Evolutionary conservation across 64 coral and sea anemone species (phyloP), one percentile per base, ranked within the genome.

Genomic region (Montipora foliosa): DNA sequence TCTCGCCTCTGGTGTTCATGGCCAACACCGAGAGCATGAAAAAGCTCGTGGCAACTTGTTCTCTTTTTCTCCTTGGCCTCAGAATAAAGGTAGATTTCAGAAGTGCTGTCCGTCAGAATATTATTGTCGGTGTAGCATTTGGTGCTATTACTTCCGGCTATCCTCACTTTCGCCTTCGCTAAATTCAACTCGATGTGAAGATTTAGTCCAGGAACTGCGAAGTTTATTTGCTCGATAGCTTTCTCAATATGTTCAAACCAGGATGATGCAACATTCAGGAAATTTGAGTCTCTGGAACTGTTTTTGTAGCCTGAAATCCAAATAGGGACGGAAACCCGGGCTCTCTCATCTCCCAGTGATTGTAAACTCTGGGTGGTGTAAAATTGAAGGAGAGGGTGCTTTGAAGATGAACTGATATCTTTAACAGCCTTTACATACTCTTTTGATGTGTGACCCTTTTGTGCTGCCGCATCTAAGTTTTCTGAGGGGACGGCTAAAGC

Each of bases 1-100:
- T 78, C 76, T 78, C 12, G 76, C 5, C 76, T 46, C 47, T 78
- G 76, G 44, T 78, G 76, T 8, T 78, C 76, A 50, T 78, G 76
- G 5, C 47, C 45, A 78, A 78, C 3, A 4, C 76, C 76, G 15
- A 78, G 76, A 50, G 76, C 76, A 47, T 50, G 76, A 3, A 78
- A 11, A 78, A 78, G 76, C 47, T 78, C 76, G 7, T 49, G 76
- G 44, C 76, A 78, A 16, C 76, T 78, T 24, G 68, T 24, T 21
- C 68, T 24, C 68, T 71, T 71, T 71, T 24, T 71, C 1, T 76
- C 44, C 2, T 45, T 46, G 6, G 6, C 5, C 4, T 12, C 24
- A 15, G 68, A 6, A 24, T 47, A 10, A 4, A 76, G 74, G 74
- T 76, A 76, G 8, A 76, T 76, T 47, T 76, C 29, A 76, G 74